Percentiles rank a stretch among this genome's conserved stretches.
Conservation (phyloP, 2,888 invertebrate species). For the Gortyna flavago region DNA sequence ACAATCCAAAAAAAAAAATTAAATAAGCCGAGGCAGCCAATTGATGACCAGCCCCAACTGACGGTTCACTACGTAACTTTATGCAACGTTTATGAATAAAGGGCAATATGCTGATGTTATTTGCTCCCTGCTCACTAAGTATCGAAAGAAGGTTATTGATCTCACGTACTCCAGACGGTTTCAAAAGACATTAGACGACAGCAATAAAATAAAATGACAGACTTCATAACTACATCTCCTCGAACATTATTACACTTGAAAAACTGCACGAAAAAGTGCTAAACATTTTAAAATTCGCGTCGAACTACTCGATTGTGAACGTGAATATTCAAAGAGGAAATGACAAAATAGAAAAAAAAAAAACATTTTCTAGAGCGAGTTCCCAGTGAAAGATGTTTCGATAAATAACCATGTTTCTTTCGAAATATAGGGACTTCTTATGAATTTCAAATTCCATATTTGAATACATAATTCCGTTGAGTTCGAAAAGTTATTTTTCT, state of each 20-base stretch:
- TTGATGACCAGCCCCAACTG: too few species aligned
- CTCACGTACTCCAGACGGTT: conserved; percentile 4
- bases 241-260: conserved; percentile 33
- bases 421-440: conserved; percentile 73
- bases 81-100: too few species aligned
- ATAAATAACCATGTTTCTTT: conserved; percentile 72
- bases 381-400: conserved; percentile 62
- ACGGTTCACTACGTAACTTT: too few species aligned
- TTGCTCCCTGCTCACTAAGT: background rate
- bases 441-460: conserved; percentile 79
- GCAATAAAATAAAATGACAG: conserved; percentile 33
- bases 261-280: conserved; percentile 46
- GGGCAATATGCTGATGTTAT: background rate
- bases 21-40: too few species aligned
- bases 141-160: background rate
- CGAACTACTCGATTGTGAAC: conserved; percentile 56
- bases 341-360: conserved; percentile 40
- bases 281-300: conserved; percentile 44
- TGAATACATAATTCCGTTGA: conserved; percentile 78
- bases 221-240: conserved; percentile 31
- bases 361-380: conserved; percentile 34
- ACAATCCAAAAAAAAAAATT: too few species aligned
- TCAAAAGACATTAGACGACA: conserved; percentile 3
- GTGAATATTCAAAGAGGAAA: conserved; percentile 59
- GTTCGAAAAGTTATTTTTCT: conserved; percentile 77